Evolutionary conservation across 2,888 invertebrate genomes (phyloP), one percentile per base, ranked within the genome.

Genomic region (Oeneis ivallda): DNA sequence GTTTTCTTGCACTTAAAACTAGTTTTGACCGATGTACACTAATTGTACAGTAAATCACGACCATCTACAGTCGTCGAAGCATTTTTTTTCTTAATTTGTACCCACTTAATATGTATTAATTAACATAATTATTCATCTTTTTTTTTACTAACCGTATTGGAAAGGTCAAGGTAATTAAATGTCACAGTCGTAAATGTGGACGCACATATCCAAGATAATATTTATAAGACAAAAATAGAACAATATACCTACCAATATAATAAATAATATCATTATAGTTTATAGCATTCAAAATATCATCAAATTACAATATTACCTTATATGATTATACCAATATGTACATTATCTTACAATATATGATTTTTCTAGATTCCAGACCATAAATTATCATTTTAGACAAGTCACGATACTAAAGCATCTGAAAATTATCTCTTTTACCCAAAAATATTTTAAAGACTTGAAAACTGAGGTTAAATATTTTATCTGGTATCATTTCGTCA

Each of bases 101-200:
- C 26, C 41, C 11, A 13, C 13, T 41, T 41, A 41, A 41, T 41
- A 56, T n/a, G n/a, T n/a, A n/a, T n/a, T n/a, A n/a, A n/a, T 45
- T n/a, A 43, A 32, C 8, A 58, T 45, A 39, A 45, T 57, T 34
- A 45, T 9, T 32, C 13, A 13, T 57, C n/a, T n/a, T n/a, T n/a
- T n/a, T n/a, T 39, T 49, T 15, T 43, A 50, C 34, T 57, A 32
- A 19, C 11, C 19, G 41, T 17, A 52, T 58, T 17, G 61, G 37
- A 65, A 34, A 66, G 58, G 62, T 59, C 41, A 49, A 52, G 11
- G 41, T 15, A 41, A 64, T 53, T 34, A 45, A 53, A 59, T 32
- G 53, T 59, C 60, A 60, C 37, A 17, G 49, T 47, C 34, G 32
- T 49, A n/a, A 60, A 49, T 39, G 49, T 60, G 15, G 39, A 50